Percentiles rank a stretch among this genome's conserved stretches.
phyloP scores from a whole-genome alignment of 2,797 vertebrate genomes.

The Sebastes glaucus region DNA sequence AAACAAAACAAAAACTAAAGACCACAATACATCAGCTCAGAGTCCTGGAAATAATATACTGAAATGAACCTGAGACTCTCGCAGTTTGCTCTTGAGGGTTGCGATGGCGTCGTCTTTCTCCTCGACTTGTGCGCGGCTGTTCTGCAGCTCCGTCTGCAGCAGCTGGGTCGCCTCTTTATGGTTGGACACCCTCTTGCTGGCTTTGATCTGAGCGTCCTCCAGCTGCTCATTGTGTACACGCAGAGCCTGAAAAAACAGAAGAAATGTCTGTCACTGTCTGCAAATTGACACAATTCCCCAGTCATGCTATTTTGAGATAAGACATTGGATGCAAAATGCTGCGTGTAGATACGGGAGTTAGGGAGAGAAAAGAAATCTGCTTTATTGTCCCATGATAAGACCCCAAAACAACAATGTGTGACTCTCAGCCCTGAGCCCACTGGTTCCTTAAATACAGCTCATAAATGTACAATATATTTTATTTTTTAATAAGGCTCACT shows the following conservation, averaged over 20 bases:
- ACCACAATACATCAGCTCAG: background rate
- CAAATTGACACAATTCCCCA: too few species aligned
- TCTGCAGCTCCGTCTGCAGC: conserved; percentile 83
- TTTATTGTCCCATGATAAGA: background rate
- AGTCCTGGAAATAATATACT: background rate
- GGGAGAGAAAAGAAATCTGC: background rate
- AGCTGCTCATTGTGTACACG: conserved; percentile 70
- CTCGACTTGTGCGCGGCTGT: conserved; percentile 50
- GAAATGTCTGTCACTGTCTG: background rate
- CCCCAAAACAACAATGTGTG: background rate
- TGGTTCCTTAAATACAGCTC: background rate
- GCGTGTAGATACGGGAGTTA: background rate
- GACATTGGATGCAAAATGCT: background rate
- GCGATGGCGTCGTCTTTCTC: conserved; percentile 74
- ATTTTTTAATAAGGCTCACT: background rate
- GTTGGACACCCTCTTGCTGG: conserved; percentile 49
- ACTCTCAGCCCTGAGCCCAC: background rate
- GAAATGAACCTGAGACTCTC: conserved; percentile 64
- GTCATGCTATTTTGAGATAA: background rate
- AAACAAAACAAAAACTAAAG: too few species aligned
- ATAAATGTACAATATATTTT: background rate
- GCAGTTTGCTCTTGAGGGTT: conserved; percentile 54
- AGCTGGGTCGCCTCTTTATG: conserved; percentile 78
- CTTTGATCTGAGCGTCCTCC: conserved; percentile 69
- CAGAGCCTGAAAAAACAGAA: conserved; percentile 45